These are phyloP conservation scores for Pammene aurita DNA, from an alignment of 2,888 invertebrate species.

Conservation along the genomic window DNA sequence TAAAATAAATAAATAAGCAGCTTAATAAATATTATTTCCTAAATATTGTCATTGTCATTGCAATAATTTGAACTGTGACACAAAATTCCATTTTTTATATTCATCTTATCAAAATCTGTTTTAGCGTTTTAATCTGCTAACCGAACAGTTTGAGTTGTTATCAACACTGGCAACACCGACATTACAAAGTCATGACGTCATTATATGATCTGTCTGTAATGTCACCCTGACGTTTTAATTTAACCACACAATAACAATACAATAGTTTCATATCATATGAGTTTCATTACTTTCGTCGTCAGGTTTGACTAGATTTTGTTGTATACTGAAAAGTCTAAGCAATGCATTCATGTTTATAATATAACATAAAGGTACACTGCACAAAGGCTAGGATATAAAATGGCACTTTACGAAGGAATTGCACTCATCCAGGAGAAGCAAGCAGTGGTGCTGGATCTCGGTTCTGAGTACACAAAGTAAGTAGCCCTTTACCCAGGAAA, in stretches of 20 bases:
- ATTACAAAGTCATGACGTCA: constrained; percentile 10
- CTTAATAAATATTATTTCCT: neutral
- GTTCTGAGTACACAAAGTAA: constrained; percentile 96
- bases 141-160: neutral
- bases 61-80: too few relatives aligned
- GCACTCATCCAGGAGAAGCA: constrained; percentile 93
- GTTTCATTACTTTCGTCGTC: neutral
- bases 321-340: neutral
- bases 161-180: constrained; percentile 11
- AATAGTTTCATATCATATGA: too few relatives aligned
- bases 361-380: neutral
- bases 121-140: neutral
- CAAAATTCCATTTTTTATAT: too few relatives aligned
- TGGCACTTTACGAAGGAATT: constrained; percentile 92
- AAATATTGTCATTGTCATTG: constrained; percentile 10
- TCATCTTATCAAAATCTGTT: too few relatives aligned
- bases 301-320: constrained; percentile 1
- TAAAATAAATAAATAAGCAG: constrained; percentile 1
- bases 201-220: too few relatives aligned
- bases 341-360: constrained; percentile 10
- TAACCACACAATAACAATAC: neutral
- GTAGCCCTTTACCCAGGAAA: constrained; percentile 47
- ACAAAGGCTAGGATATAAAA: constrained; percentile 51
- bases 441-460: constrained; percentile 95
- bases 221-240: constrained; percentile 1